Percentiles rank a stretch among this genome's conserved stretches.
These are phyloP conservation scores for Leptinotarsa lineolata DNA, from an alignment of 1,140 invertebrate species.

Conservation along the genomic window DNA sequence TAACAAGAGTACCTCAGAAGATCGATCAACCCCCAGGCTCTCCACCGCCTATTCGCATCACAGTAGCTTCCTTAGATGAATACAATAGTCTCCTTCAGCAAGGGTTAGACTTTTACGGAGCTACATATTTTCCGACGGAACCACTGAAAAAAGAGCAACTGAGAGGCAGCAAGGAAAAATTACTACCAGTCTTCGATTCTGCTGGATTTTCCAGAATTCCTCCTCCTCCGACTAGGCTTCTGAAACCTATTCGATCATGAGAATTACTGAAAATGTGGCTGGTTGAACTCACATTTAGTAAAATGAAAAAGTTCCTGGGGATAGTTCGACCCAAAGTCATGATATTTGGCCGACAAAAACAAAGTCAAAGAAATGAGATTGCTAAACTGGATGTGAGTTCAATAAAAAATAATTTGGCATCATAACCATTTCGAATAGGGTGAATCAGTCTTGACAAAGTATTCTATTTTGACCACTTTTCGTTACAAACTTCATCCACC, in stretches of 20 bases:
- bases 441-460: too few relatives aligned
- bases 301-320: background rate
- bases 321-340: too few relatives aligned
- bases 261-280: slow-evolving; percentile 16
- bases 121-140: slow-evolving; percentile 83
- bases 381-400: too few relatives aligned
- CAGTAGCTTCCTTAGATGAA: slow-evolving; percentile 78
- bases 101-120: slow-evolving; percentile 82
- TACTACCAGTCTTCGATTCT: slow-evolving; percentile 81
- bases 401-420: too few relatives aligned
- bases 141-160: slow-evolving; percentile 64
- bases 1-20: slow-evolving; percentile 57
- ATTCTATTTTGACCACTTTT: too few relatives aligned
- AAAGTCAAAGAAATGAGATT: too few relatives aligned
- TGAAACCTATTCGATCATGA: slow-evolving; percentile 66
- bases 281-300: slow-evolving; percentile 9
- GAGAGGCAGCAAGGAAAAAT: slow-evolving; percentile 71
- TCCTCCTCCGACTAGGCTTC: slow-evolving; percentile 73
- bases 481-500: too few relatives aligned
- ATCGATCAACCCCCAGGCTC: slow-evolving; percentile 59
- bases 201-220: slow-evolving; percentile 78
- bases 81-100: slow-evolving; percentile 78
- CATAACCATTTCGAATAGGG: too few relatives aligned
- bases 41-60: slow-evolving; percentile 70
- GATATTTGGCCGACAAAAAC: too few relatives aligned